Percentiles rank a stretch among this genome's conserved stretches.
Conservation (phyloP, 1,140 invertebrate species). For the Lepeophtheirus salmonis region DNA sequence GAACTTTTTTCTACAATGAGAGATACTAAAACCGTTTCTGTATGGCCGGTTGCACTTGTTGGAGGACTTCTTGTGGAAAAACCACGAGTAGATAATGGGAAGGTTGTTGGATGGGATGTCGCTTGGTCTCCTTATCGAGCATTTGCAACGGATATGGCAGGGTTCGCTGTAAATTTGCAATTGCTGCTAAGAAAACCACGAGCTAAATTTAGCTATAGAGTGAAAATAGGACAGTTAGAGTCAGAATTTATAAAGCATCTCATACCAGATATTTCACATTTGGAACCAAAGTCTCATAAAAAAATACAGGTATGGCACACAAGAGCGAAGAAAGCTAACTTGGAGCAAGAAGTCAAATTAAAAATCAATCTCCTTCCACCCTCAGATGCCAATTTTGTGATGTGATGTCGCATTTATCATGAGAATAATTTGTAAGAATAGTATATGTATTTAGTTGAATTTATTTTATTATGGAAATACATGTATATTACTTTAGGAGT, state of each 20-base stretch:
- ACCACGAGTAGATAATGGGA: conserved; percentile 43
- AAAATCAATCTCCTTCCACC: too few relatives aligned
- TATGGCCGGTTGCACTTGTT: conserved; percentile 93
- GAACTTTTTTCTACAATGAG: conserved; percentile 77
- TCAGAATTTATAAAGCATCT: conserved; percentile 62
- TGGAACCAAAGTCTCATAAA: conserved; percentile 74
- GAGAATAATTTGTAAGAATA: too few relatives aligned
- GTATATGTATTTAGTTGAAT: too few relatives aligned
- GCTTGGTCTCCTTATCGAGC: conserved; percentile 57
- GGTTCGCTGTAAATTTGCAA: conserved; percentile 77
- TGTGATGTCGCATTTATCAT: too few relatives aligned
- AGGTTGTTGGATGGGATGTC: conserved; percentile 53
- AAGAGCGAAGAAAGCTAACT: conserved; percentile 61
- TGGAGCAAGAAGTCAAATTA: too few relatives aligned
- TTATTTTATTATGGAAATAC: too few relatives aligned
- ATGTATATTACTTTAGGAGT: too few relatives aligned
- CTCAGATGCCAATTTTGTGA: too few relatives aligned
- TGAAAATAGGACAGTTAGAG: conserved; percentile 74
- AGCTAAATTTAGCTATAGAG: conserved; percentile 59
- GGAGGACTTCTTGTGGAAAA: conserved; percentile 70
- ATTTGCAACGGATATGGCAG: conserved; percentile 96
- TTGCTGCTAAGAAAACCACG: conserved; percentile 52
- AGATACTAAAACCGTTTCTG: conserved; percentile 63
- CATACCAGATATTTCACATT: conserved; percentile 47
- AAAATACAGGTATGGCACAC: conserved; percentile 94